Base-by-base conservation (phyloP, 2,797 vertebrate species). In the Tenualosa thibaudeaui region DNA sequence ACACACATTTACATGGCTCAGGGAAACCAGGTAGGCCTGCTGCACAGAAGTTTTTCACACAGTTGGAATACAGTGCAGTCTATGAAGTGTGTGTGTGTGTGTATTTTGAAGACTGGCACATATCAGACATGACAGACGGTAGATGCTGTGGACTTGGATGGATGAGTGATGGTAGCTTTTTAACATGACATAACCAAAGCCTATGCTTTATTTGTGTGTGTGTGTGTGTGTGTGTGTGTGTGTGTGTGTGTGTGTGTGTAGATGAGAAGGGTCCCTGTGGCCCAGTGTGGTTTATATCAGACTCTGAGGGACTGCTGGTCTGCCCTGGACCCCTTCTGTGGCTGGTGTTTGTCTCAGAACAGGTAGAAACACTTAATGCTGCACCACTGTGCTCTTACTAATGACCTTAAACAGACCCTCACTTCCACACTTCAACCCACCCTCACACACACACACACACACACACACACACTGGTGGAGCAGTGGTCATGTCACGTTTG, bases 281-380 rank as follows among this genome's bases (percentile, higher is more conserved):
- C 91, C 40, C 65, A 84, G 0, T 96, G 95, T 90, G 82, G 2
- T 85, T 82, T 3, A 0, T 83, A 91, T 87, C 82, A 0, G 31
- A 84, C 31, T 15, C 24, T 92, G 60, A 43, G 24, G 83, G 3
- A 83, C 15, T 96, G 93, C 81, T 93, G 90, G 92, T 89, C 88
- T 81, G 90, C 94, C 24, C 86, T 88, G 87, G 95, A 95, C 87
- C 94, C 94, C 1, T 24, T 86, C 86, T 96, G 95, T 58, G 93
- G 92, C 19, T 96, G 95, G 95, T 96, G 95, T 62, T 0, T 54
- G 5, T 68, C 88, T 40, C 0, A 15, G 7, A 31, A 0, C 17
- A 91, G 89, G 94, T 95, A 17, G 84, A 92, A 54, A 56, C 81
- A 24, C 15, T n/a, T 56, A 19, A 7, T 6, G 56, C 5, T 58